Base-by-base conservation (phyloP, 2,797 vertebrate genomes). In the Chanos chanos region DNA sequence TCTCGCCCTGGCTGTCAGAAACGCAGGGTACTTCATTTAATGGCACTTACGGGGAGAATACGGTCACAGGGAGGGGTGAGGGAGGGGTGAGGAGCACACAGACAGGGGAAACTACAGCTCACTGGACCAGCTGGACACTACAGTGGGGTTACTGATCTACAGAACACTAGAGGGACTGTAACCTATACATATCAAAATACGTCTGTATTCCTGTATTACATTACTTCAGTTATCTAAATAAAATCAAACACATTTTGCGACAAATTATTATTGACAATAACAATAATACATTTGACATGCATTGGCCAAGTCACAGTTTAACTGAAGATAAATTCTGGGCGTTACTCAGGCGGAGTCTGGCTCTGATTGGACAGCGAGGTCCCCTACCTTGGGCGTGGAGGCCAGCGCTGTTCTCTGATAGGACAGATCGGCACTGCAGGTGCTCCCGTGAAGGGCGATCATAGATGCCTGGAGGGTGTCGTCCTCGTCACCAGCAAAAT, bases 401-500 rank as follows among this genome's bases (percentile, higher is more conserved):
- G 87, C 65, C 1, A 89, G 83, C 76, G 88, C 64, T 30, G 74
- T 81, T 55, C 83, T 70, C 44, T 67, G 68, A 73, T 86, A 81
- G 68, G 85, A 89, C 74, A 91, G 73, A 47, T 92, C 90, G 12
- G 83, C 5, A 1, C 87, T 86, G 63, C 90, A 91, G 61, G 77
- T 39, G 81, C 90, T 94, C 10, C 90, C 89, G 0, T 89, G 92
- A 10, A 94, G 83, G 66, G 90, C 90, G 9, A 92, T 79, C 81
- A 92, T 43, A 51, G 95, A 94, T 2, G 87, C 82, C 73, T 92
- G 92, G 76, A 94, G 93, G 16, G 88, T 69, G 68, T 91, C 89
- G 16, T 90, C 90, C 28, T 87, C 86, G 7, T 89, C 85, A 2
- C 79, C 80, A 7, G 87, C 86, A 79, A 81, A 93, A 25, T 83